Percentiles rank a stretch among this genome's conserved stretches.
phyloP scores from a whole-genome alignment of 2,113 vertebrate species.

The Arvicanthis niloticus region DNA sequence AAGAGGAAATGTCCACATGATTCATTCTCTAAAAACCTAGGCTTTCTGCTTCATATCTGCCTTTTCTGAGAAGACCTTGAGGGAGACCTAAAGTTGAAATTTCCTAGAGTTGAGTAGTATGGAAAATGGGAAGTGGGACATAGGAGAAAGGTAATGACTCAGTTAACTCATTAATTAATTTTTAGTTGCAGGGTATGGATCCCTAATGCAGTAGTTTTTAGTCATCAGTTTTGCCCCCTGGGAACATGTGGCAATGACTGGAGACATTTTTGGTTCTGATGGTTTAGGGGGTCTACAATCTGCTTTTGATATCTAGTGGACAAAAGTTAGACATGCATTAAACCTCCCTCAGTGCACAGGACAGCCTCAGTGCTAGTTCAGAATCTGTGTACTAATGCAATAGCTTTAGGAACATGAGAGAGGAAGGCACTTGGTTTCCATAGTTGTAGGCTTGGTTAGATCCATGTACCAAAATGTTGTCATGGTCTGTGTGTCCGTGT shows the following conservation, averaged over 20 bases:
- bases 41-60: neutral
- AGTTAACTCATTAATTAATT: neutral
- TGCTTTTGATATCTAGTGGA: neutral
- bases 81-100: neutral
- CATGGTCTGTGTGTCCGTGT: too few relatives aligned
- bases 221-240: neutral
- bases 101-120: neutral
- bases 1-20: neutral
- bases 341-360: neutral
- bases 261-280: neutral
- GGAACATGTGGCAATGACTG: neutral
- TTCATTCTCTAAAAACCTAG: fast-evolving
- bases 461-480: neutral
- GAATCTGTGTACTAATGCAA: too few relatives aligned
- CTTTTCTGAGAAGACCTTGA: neutral
- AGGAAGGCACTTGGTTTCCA: neutral
- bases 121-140: too few relatives aligned
- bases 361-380: too few relatives aligned
- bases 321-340: neutral
- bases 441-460: neutral
- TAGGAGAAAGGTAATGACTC: neutral
- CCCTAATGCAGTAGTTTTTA: neutral
- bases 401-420: neutral
- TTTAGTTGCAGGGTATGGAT: neutral
- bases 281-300: too few relatives aligned